Conservation (phyloP, 2,888 invertebrate genomes). For the Conistra vaccinii region DNA sequence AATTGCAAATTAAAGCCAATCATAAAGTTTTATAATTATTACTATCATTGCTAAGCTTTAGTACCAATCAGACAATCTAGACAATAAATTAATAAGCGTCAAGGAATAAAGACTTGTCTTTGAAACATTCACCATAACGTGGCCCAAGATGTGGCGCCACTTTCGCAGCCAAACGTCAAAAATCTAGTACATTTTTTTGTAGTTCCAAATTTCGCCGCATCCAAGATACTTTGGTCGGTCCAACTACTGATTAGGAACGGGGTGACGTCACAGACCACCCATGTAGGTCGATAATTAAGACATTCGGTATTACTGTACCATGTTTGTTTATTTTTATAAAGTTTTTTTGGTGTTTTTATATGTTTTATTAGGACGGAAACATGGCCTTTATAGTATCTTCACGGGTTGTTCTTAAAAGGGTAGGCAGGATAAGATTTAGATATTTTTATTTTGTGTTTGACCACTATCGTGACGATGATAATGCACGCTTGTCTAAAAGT, state of each 20-base stretch:
- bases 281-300: conserved; percentile 71
- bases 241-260: conserved; percentile 44
- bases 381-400: conserved; percentile 44
- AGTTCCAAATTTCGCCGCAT: conserved; percentile 36
- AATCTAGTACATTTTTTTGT: conserved; percentile 14
- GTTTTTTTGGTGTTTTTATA: conserved; percentile 44
- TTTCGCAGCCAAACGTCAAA: conserved; percentile 3
- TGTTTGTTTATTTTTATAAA: conserved; percentile 53
- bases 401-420: conserved; percentile 34
- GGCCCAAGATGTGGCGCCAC: conserved; percentile 17
- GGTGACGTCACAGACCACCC: conserved; percentile 69
- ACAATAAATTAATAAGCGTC: conserved; percentile 47
- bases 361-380: conserved; percentile 49
- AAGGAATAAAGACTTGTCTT: conserved; percentile 21
- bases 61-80: conserved; percentile 22
- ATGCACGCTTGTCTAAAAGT: neutral
- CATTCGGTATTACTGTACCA: conserved; percentile 65
- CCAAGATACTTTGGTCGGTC: conserved; percentile 2
- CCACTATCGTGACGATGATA: neutral
- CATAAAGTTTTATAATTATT: conserved; percentile 30
- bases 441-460: conserved; percentile 19
- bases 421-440: conserved; percentile 25
- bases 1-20: conserved; percentile 41
- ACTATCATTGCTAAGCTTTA: conserved; percentile 21
- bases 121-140: neutral